A percentile compares a stretch with the other conserved stretches of the same genome.
phyloP scores from a whole-genome alignment of 2,888 invertebrate species.

The Noctua janthina region DNA sequence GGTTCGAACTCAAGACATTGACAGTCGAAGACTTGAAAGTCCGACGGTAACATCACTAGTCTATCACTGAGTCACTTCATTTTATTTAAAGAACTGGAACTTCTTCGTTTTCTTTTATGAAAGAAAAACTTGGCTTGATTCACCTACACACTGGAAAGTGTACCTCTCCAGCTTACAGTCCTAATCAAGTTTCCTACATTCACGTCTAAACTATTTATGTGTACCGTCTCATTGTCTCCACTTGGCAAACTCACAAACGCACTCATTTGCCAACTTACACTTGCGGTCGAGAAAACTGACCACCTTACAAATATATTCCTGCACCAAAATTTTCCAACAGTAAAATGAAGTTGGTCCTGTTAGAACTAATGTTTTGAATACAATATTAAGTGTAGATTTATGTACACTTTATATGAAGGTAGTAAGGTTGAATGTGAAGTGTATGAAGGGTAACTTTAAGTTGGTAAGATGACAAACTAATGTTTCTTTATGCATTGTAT shows the following conservation, averaged over 20 bases:
- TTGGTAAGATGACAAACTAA: conserved; percentile 65
- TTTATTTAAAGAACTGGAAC: neutral
- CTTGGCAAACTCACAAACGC: conserved; percentile 76
- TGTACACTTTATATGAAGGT: conserved; percentile 5
- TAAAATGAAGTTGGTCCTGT: conserved; percentile 45
- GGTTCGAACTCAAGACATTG: too few species aligned
- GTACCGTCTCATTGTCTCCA: conserved; percentile 75
- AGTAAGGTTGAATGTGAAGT: conserved; percentile 54
- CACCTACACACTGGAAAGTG: neutral
- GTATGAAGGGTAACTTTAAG: conserved; percentile 13
- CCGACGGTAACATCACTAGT: too few species aligned
- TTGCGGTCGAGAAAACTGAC: conserved; percentile 42
- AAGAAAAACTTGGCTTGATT: neutral
- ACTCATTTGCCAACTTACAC: conserved; percentile 60
- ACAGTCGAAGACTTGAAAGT: too few species aligned
- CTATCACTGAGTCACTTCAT: too few species aligned
- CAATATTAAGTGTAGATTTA: conserved; percentile 46
- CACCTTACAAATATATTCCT: conserved; percentile 26
- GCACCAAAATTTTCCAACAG: conserved; percentile 47
- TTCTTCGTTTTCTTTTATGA: neutral
- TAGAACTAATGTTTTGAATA: conserved; percentile 68
- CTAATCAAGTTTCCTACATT: conserved; percentile 67
- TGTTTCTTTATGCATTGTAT: conserved; percentile 77
- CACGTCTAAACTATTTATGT: conserved; percentile 72
- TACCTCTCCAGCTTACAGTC: conserved; percentile 11